phyloP scores from a whole-genome alignment of 2,113 vertebrate genomes.

The Aythya baeri region DNA sequence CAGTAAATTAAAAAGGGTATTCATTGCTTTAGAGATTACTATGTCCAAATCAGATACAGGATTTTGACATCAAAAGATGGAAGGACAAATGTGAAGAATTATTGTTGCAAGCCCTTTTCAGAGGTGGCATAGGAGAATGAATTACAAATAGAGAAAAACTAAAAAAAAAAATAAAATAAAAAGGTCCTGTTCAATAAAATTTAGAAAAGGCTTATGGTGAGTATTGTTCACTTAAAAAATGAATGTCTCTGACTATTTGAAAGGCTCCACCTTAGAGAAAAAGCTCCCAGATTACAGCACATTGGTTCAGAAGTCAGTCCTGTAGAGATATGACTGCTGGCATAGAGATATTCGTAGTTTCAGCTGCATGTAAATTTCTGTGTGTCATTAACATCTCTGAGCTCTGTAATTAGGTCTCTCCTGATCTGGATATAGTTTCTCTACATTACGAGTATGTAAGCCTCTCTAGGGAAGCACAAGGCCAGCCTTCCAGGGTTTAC shows the following conservation, averaged over 20 bases:
- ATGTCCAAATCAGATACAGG: not conserved
- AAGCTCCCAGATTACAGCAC: conserved; percentile 60
- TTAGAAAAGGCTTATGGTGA: conserved; percentile 21
- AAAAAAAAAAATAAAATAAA: not conserved
- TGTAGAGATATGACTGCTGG: conserved; percentile 68
- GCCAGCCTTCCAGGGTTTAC: conserved; percentile 57
- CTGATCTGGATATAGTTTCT: conserved; percentile 78
- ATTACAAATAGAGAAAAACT: not conserved
- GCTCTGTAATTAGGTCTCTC: conserved; percentile 83
- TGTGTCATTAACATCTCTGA: conserved; percentile 81
- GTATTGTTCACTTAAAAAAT: not conserved
- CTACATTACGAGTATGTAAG: conserved; percentile 52
- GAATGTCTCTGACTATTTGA: conserved; percentile 14
- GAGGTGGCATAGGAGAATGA: not conserved
- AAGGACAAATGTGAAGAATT: not conserved
- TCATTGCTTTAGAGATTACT: not conserved
- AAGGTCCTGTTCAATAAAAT: not conserved
- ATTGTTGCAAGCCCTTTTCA: not conserved
- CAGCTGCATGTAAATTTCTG: conserved; percentile 81
- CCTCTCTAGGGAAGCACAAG: conserved; percentile 63
- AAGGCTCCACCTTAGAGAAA: conserved; percentile 45
- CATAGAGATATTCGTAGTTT: conserved; percentile 80
- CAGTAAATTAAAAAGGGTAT: conserved; percentile 46
- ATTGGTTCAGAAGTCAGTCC: conserved; percentile 74
- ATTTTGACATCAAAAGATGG: not conserved